phyloP scores from a whole-genome alignment of 1,140 invertebrate species.

The Listronotus bonariensis region DNA sequence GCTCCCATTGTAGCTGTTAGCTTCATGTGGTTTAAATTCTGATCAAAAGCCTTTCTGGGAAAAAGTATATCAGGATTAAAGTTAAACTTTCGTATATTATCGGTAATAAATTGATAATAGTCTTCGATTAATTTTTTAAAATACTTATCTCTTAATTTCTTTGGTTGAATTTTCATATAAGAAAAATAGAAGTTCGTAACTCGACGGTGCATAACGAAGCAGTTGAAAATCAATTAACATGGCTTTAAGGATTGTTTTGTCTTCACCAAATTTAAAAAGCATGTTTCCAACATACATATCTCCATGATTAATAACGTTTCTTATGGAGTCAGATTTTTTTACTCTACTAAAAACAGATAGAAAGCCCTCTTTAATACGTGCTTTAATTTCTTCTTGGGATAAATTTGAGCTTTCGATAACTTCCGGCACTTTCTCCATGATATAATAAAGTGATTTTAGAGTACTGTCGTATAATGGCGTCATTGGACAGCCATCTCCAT shows the following conservation, averaged over 20 bases:
- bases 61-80: constrained; percentile 12
- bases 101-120: constrained; percentile 48
- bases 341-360: constrained; percentile 4
- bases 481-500: too few species aligned
- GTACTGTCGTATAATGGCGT: background rate
- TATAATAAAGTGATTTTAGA: background rate
- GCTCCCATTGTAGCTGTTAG: background rate
- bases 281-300: constrained; percentile 58
- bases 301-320: constrained; percentile 56
- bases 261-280: constrained; percentile 58
- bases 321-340: constrained; percentile 14
- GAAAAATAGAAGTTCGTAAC: constrained; percentile 57
- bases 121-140: constrained; percentile 49
- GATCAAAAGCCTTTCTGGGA: constrained; percentile 13
- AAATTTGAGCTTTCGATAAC: constrained; percentile 1
- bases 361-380: background rate
- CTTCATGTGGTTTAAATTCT: constrained; percentile 4
- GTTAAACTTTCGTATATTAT: constrained; percentile 7
- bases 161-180: constrained; percentile 52
- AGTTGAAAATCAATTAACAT: constrained; percentile 62
- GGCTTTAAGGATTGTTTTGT: constrained; percentile 50
- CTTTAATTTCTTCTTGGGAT: constrained; percentile 3
- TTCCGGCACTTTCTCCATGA: constrained; percentile 11
- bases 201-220: constrained; percentile 59
- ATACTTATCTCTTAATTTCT: constrained; percentile 50